Evolutionary conservation across 2,797 vertebrate genomes (phyloP), one percentile per base, ranked within the genome.

Genomic region (Darevskia mixta): DNA sequence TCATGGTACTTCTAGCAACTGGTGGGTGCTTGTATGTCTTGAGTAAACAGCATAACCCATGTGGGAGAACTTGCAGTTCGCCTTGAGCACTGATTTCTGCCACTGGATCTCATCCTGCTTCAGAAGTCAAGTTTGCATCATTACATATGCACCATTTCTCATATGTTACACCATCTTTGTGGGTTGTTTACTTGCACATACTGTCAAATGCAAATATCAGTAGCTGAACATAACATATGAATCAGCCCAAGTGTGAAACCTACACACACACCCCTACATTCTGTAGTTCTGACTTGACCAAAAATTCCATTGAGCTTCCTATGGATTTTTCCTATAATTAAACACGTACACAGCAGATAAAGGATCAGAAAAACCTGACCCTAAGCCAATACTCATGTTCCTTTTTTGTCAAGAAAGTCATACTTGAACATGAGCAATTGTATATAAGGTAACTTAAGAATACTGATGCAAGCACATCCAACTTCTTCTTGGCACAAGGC

Each of bases 281-380:
- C 69, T 35, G 8, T 76, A 84, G 83, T 94, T 23, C 43, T 73
- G 66, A 67, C 41, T 81, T 87, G 27, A 13, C 72, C 76, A 89
- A 89, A 87, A 90, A 89, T 73, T 87, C 89, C 69, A 83, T 29
- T 20, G 73, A 91, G 4, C 90, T 93, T 61, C 78, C 32, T 25
- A 86, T 79, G 86, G 15, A 73, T 45, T 92, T 91, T 93, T 85
- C 72, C 38, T 86, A 18, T 86, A 95, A 23, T 18, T 64, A 18
- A 18, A 18, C 61, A 64, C 1, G 20, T 23, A 23, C 61, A 18
- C 61, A 64, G 7, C 18, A 23, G 61, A 64, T 64, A 64, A 64
- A 6, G 17, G 20, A 18, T 64, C 61, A 64, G 5, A 64, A 64
- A 64, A 64, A 23, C 20, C 18, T 64, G 72, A 41, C 35, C 32